These are phyloP conservation scores for Novumbra hubbsi DNA, from an alignment of 2,797 vertebrate genomes.

Conservation along the genomic window DNA sequence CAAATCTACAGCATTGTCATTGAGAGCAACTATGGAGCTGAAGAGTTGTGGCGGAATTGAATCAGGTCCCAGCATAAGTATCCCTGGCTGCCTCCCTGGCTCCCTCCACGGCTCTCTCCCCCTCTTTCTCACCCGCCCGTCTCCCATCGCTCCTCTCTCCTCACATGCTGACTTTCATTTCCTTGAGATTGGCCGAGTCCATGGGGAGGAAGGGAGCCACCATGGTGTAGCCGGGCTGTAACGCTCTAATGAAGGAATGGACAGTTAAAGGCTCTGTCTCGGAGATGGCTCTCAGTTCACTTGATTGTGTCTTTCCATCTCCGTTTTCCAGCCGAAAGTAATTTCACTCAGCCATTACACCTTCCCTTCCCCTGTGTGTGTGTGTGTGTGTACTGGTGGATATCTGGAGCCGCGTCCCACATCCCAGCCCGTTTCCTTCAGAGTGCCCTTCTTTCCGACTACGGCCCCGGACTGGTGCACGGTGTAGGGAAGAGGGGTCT, in stretches of 20 bases:
- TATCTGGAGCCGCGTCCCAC: conserved; percentile 19
- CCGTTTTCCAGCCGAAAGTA: conserved; percentile 31
- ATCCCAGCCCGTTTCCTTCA: background rate
- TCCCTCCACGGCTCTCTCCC: background rate
- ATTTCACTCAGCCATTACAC: conserved; percentile 63
- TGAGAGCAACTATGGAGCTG: no score
- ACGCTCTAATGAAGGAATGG: conserved; percentile 41
- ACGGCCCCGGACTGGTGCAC: no score
- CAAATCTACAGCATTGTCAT: background rate
- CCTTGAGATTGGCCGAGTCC: conserved; percentile 38
- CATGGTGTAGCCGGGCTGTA: conserved; percentile 42
- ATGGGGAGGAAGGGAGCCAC: conserved; percentile 42
- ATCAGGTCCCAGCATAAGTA: no score
- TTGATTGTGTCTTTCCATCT: conserved; percentile 29
- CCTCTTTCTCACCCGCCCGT: background rate
- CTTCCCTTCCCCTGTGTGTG: conserved; percentile 32
- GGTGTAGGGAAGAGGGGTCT: no score
- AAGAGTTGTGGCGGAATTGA: no score
- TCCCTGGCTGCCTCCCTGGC: background rate
- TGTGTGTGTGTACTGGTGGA: conserved; percentile 44
- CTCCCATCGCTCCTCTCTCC: no score
- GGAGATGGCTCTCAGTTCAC: conserved; percentile 32
- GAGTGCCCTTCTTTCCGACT: background rate
- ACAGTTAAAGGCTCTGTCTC: conserved; percentile 26
- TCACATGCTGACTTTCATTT: conserved; percentile 36